Conservation (phyloP, 1,140 invertebrate species). For the Diachasma alloeum region DNA sequence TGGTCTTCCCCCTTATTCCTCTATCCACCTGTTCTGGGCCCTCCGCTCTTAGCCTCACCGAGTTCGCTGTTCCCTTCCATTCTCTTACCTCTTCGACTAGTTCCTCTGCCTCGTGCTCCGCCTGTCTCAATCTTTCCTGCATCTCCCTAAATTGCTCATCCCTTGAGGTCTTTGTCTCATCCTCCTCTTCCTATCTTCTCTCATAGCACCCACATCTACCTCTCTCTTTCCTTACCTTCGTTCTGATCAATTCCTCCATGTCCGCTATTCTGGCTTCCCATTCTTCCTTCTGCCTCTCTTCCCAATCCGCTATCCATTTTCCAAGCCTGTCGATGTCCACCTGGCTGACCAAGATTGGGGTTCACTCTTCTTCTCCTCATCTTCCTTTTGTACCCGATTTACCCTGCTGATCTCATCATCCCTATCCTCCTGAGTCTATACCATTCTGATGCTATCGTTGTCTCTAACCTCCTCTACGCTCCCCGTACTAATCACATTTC, state of each 20-base stretch:
- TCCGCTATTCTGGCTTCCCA: not conserved
- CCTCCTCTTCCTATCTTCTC: not conserved
- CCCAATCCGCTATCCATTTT: slow-evolving; percentile 22
- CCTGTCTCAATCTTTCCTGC: no score
- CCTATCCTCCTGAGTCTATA: no score
- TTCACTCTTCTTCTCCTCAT: no score
- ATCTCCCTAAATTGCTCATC: not conserved
- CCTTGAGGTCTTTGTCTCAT: not conserved
- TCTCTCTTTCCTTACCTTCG: not conserved
- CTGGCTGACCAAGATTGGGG: no score
- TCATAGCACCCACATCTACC: not conserved
- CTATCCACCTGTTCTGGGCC: not conserved
- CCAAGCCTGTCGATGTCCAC: no score
- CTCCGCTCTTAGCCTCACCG: not conserved
- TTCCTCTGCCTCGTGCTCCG: no score
- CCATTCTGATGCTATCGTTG: no score
- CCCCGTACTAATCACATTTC: no score
- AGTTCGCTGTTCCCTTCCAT: not conserved
- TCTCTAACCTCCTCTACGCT: no score
- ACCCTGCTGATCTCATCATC: no score
- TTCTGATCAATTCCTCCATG: not conserved
- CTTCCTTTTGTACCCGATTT: no score
- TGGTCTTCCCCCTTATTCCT: not conserved
- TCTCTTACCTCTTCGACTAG: not conserved
- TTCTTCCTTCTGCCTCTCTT: slow-evolving; percentile 16